These are phyloP conservation scores for Actinemys pallida DNA, from an alignment of 2,113 vertebrate species.

Conservation along the genomic window DNA sequence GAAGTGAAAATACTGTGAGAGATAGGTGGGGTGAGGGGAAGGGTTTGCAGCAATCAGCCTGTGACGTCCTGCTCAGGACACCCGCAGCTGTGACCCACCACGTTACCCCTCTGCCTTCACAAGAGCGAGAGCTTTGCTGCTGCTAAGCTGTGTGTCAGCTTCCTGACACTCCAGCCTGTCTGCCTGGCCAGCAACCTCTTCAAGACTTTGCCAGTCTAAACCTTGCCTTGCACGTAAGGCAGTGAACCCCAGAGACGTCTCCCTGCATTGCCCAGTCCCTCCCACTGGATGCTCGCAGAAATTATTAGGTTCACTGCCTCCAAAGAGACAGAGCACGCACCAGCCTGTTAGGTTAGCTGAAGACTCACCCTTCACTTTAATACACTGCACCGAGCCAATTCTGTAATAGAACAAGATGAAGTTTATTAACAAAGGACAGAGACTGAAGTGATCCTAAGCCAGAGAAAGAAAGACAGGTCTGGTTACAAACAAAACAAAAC, in stretches of 20 bases:
- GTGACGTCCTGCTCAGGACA: background rate
- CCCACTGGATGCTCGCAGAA: background rate
- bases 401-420: background rate
- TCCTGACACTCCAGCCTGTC: no score
- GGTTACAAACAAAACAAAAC: background rate
- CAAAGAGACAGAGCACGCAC: background rate
- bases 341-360: background rate
- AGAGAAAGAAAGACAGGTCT: background rate
- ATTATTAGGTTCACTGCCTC: background rate
- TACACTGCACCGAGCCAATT: background rate
- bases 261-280: background rate
- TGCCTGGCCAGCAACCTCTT: no score
- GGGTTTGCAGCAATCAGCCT: background rate
- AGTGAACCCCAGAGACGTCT: background rate
- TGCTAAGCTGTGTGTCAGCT: no score
- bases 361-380: background rate
- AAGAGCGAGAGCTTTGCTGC: no score
- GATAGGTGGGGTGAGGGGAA: background rate
- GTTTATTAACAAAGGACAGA: background rate
- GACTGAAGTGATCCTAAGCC: background rate
- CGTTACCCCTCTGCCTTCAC: no score
- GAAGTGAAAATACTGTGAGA: background rate
- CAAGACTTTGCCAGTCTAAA: no score
- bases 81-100: no score
- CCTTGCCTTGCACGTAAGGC: no score